Evolutionary conservation across 1,140 invertebrate species (phyloP).

Genomic region (Drosophila sp.): DNA sequence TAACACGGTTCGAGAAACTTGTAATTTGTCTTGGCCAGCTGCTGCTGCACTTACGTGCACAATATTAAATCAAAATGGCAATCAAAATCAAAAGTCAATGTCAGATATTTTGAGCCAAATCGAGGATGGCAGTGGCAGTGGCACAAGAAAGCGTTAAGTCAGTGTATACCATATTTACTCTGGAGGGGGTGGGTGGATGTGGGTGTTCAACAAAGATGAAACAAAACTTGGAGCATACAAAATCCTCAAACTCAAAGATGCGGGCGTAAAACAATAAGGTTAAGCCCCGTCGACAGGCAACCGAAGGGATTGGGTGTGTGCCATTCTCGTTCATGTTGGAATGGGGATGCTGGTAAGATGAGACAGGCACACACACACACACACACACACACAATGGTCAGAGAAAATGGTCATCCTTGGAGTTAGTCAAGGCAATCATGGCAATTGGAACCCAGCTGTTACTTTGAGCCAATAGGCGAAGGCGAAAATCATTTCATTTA

Average conservation of each 20-base stretch:
- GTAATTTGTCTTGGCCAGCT: slow-evolving; percentile 2
- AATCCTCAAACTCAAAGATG: slow-evolving; percentile 1
- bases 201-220: slow-evolving; percentile 8
- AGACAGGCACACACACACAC: not conserved
- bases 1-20: not conserved
- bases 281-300: not conserved
- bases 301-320: not conserved
- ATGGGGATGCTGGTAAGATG: not conserved
- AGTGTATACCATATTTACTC: slow-evolving; percentile 1
- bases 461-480: not conserved
- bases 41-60: slow-evolving; percentile 8
- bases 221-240: slow-evolving; percentile 1
- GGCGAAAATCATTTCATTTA: not conserved
- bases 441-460: slow-evolving; percentile 5
- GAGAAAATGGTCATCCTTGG: slow-evolving; percentile 3
- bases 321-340: not conserved
- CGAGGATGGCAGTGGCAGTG: not conserved
- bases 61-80: slow-evolving; percentile 11
- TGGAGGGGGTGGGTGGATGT: not conserved
- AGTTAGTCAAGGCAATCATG: slow-evolving; percentile 12
- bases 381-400: not conserved
- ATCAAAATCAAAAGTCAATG: slow-evolving; percentile 11
- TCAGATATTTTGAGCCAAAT: slow-evolving; percentile 8
- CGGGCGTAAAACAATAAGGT: slow-evolving; percentile 8
- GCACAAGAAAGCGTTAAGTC: slow-evolving; percentile 8